Percentiles rank a stretch among this genome's conserved stretches.
Evolutionary conservation across 2,888 invertebrate species (phyloP).

Genomic region (Brachypterus glaber): DNA sequence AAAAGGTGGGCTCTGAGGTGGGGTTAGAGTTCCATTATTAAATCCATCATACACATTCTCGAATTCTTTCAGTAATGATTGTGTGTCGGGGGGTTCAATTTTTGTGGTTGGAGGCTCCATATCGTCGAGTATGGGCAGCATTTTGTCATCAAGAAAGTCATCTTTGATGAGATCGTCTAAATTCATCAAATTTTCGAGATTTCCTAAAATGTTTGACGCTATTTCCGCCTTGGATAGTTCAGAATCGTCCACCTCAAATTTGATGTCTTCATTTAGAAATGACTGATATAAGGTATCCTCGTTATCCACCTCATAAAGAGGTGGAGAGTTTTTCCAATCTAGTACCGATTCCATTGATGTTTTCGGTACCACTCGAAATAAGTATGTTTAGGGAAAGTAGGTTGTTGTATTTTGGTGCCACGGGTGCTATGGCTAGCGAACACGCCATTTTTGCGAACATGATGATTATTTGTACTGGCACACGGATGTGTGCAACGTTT

Average conservation of each 20-base stretch:
- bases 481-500: too few relatives aligned
- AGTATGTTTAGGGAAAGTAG: too few relatives aligned
- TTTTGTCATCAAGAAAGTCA: conserved; percentile 51
- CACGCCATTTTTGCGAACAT: too few relatives aligned
- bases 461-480: too few relatives aligned
- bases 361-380: too few relatives aligned
- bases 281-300: conserved; percentile 35
- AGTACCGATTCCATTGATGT: too few relatives aligned
- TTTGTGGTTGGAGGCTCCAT: conserved; percentile 42
- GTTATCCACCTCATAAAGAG: conserved; percentile 32
- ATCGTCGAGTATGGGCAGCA: conserved; percentile 56
- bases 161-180: conserved; percentile 60
- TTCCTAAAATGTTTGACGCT: conserved; percentile 55
- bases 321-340: too few relatives aligned
- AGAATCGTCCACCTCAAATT: conserved; percentile 28
- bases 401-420: too few relatives aligned
- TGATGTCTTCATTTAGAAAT: conserved; percentile 32
- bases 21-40: conserved; percentile 54
- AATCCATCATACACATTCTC: conserved; percentile 58
- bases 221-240: conserved; percentile 46
- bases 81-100: conserved; percentile 29
- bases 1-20: conserved; percentile 68
- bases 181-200: conserved; percentile 40
- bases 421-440: too few relatives aligned
- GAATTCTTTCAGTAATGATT: conserved; percentile 49